Evolutionary conservation across 2,113 vertebrate genomes (phyloP).

Genomic region (Gulo gulo): DNA sequence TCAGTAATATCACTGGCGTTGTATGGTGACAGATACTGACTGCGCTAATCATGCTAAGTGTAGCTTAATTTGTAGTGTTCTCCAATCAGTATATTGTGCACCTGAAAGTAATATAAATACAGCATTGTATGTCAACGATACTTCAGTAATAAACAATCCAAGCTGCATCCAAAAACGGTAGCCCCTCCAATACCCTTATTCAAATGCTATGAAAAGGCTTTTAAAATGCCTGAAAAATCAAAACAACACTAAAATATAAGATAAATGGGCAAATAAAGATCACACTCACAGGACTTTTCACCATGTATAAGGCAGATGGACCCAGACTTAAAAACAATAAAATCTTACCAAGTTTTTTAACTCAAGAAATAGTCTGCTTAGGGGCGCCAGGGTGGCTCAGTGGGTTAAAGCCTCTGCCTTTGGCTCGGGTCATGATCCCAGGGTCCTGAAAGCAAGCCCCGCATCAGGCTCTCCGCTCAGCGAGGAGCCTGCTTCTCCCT

Average conservation of each 20-base stretch:
- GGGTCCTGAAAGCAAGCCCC: too few species aligned
- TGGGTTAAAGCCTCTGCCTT: too few species aligned
- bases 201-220: background rate
- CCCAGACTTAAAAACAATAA: background rate
- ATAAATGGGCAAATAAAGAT: background rate
- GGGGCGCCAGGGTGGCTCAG: too few species aligned
- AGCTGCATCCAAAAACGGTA: background rate
- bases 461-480: too few species aligned
- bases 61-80: background rate
- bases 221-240: background rate
- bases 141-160: background rate
- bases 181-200: background rate
- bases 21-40: background rate
- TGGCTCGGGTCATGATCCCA: too few species aligned
- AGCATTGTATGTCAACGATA: background rate
- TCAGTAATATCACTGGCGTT: fast-evolving
- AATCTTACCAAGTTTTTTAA: background rate
- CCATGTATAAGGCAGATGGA: background rate
- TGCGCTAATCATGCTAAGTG: background rate
- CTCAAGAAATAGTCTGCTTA: background rate
- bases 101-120: background rate
- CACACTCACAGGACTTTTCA: background rate
- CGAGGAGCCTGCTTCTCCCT: too few species aligned
- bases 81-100: background rate
- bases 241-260: background rate